phyloP scores from a whole-genome alignment of 37 sponge, comb jelly and placozoan species.

The Diacarnus erythraeanus region DNA sequence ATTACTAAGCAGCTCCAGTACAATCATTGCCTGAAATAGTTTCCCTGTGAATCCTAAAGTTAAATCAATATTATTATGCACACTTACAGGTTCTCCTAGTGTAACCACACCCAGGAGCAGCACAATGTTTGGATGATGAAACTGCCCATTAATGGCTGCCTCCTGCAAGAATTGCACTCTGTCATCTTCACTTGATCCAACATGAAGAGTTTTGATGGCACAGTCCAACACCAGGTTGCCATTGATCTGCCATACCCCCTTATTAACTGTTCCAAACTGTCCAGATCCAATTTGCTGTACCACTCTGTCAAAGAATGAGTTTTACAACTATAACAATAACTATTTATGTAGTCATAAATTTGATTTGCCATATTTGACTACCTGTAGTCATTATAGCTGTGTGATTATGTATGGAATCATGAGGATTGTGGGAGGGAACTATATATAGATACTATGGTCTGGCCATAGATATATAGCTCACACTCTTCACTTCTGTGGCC shows the following conservation, averaged over 20 bases:
- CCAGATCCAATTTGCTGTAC: conserved; percentile 41
- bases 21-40: conserved; percentile 54
- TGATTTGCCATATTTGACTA: too few relatives aligned
- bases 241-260: conserved; percentile 40
- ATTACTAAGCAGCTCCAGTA: conserved; percentile 53
- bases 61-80: not conserved
- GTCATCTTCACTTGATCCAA: conserved; percentile 45
- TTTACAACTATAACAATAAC: too few relatives aligned
- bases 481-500: too few relatives aligned
- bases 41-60: not conserved
- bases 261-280: conserved; percentile 64
- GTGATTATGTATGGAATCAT: too few relatives aligned
- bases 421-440: too few relatives aligned
- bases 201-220: conserved; percentile 50
- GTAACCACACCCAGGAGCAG: conserved; percentile 61
- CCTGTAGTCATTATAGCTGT: too few relatives aligned
- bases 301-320: not conserved
- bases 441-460: too few relatives aligned
- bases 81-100: conserved; percentile 64
- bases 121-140: conserved; percentile 58
- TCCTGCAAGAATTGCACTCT: conserved; percentile 60
- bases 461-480: too few relatives aligned
- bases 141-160: conserved; percentile 75
- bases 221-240: conserved; percentile 19
- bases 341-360: too few relatives aligned